phyloP scores from a whole-genome alignment of 2,888 invertebrate genomes.

The Bombylius major region DNA sequence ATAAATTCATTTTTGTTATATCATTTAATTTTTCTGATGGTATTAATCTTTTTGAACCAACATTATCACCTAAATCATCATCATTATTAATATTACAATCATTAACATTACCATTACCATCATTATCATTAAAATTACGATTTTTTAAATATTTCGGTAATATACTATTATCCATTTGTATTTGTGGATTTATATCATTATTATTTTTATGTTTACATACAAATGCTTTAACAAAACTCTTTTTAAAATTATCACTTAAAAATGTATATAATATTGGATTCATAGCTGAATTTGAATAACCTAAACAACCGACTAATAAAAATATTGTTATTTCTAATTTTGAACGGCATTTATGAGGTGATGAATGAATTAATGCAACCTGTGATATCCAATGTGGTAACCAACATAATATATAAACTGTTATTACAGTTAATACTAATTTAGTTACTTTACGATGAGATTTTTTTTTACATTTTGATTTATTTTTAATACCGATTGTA shows the following conservation, averaged over 20 bases:
- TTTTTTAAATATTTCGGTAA: constrained; percentile 43
- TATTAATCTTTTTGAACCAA: no score
- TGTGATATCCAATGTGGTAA: constrained; percentile 88
- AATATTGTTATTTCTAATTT: constrained; percentile 67
- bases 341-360: constrained; percentile 55
- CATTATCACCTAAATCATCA: no score
- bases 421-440: constrained; percentile 78
- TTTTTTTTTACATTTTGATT: constrained; percentile 82
- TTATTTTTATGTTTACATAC: constrained; percentile 79
- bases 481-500: constrained; percentile 79
- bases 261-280: constrained; percentile 89
- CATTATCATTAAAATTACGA: constrained; percentile 17
- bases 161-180: constrained; percentile 79
- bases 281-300: constrained; percentile 78
- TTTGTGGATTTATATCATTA: constrained; percentile 72
- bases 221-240: constrained; percentile 86
- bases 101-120: no score
- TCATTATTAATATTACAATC: no score
- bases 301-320: constrained; percentile 70
- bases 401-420: constrained; percentile 86
- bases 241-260: constrained; percentile 87
- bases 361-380: constrained; percentile 64
- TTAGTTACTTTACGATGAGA: constrained; percentile 87
- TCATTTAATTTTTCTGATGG: no score
- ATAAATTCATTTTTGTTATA: no score